Conservation (phyloP, 2,888 invertebrate genomes). For the Hirtodrosophila cameraria region DNA sequence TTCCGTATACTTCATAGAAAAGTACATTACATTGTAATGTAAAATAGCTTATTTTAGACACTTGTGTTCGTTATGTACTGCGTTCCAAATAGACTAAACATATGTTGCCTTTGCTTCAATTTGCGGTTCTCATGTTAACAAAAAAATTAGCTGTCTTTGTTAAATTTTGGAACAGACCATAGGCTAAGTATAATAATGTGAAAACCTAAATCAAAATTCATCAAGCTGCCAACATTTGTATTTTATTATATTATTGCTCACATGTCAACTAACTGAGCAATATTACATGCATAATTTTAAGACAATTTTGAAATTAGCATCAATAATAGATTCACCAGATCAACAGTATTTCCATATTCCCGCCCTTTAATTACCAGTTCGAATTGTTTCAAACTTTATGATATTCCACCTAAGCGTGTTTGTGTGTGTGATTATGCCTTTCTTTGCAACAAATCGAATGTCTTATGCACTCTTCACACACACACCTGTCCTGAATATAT, state of each 20-base stretch:
- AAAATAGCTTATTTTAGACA: constrained; percentile 50
- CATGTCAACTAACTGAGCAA: neutral
- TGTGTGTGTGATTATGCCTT: too few species aligned
- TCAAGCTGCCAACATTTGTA: too few species aligned
- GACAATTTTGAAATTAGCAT: neutral
- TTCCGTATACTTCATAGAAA: constrained; percentile 73
- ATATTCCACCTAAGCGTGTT: neutral
- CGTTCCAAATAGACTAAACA: constrained; percentile 25
- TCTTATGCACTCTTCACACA: too few species aligned
- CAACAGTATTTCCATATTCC: neutral
- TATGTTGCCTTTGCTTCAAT: constrained; percentile 6
- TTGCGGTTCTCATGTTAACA: constrained; percentile 31
- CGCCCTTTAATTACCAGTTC: too few species aligned
- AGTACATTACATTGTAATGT: constrained; percentile 61
- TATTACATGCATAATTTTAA: constrained; percentile 4
- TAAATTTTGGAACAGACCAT: neutral
- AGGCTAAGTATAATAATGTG: neutral
- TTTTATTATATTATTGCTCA: neutral
- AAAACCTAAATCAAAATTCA: too few species aligned
- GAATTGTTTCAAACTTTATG: too few species aligned
- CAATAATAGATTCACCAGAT: neutral
- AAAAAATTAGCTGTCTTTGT: constrained; percentile 1
- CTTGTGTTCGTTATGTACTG: constrained; percentile 48
- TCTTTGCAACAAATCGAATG: too few species aligned
- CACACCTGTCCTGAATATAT: too few species aligned